These are phyloP conservation scores for Rhodinocichla rosea DNA, from an alignment of 2,113 vertebrate genomes.

Conservation along the genomic window DNA sequence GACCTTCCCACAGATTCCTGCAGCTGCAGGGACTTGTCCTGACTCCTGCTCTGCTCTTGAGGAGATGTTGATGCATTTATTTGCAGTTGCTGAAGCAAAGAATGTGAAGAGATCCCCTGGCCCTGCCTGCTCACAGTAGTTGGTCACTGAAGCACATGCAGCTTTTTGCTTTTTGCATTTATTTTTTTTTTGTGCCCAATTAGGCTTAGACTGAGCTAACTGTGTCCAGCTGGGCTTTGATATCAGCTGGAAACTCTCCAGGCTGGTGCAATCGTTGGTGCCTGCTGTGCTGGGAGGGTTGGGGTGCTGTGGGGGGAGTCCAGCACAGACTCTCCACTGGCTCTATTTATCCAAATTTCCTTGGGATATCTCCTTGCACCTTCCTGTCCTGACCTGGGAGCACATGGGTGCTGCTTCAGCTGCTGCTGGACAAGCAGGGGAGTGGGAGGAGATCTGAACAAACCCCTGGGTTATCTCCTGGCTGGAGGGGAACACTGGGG, in stretches of 20 bases:
- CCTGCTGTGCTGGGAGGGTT: neutral
- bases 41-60: neutral
- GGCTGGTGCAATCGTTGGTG: neutral
- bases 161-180: neutral
- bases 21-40: neutral
- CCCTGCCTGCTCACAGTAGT: neutral
- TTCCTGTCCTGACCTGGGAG: neutral
- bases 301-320: neutral
- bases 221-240: neutral
- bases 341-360: neutral
- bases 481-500: neutral
- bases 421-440: neutral
- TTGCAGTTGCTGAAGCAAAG: neutral
- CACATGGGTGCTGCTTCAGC: neutral
- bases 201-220: neutral
- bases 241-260: neutral
- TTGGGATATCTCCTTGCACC: neutral
- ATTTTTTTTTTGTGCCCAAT: neutral
- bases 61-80: neutral
- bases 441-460: neutral
- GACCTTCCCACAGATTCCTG: neutral
- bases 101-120: neutral
- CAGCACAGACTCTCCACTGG: neutral
- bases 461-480: neutral
- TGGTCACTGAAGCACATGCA: conserved; percentile 7